phyloP scores from a whole-genome alignment of 2,113 vertebrate genomes.

The Hippocampus comes region DNA sequence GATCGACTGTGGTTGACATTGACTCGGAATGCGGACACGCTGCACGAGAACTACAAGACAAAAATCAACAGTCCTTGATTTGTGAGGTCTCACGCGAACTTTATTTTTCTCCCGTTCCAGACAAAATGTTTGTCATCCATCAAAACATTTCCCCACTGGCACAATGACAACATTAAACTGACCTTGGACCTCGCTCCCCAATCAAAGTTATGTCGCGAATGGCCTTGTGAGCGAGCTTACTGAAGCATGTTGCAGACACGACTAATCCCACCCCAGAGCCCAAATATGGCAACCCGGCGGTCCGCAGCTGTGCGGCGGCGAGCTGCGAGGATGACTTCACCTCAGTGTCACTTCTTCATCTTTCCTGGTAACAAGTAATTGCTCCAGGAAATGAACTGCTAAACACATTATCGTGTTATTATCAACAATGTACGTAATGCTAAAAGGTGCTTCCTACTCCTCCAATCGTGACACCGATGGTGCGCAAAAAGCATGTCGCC shows the following conservation, averaged over 20 bases:
- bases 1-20: constrained; percentile 67
- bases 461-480: background rate
- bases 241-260: constrained; percentile 32
- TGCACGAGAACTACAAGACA: constrained; percentile 75
- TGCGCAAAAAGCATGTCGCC: background rate
- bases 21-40: constrained; percentile 66
- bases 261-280: constrained; percentile 16
- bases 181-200: constrained; percentile 40
- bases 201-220: constrained; percentile 26
- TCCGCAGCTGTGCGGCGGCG: constrained; percentile 16
- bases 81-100: background rate
- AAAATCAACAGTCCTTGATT: constrained; percentile 2
- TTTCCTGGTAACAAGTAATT: constrained; percentile 8
- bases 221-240: constrained; percentile 21
- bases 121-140: constrained; percentile 20
- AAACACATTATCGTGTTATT: background rate
- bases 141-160: background rate
- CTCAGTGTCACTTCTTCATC: constrained; percentile 14
- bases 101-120: background rate
- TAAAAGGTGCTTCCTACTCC: background rate
- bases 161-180: constrained; percentile 13
- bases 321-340: constrained; percentile 19
- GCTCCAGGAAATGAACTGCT: constrained; percentile 20
- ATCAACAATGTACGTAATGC: background rate
- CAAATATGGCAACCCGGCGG: constrained; percentile 26